phyloP scores from a whole-genome alignment of 2,797 vertebrate genomes.

The Xenopus petersii region DNA sequence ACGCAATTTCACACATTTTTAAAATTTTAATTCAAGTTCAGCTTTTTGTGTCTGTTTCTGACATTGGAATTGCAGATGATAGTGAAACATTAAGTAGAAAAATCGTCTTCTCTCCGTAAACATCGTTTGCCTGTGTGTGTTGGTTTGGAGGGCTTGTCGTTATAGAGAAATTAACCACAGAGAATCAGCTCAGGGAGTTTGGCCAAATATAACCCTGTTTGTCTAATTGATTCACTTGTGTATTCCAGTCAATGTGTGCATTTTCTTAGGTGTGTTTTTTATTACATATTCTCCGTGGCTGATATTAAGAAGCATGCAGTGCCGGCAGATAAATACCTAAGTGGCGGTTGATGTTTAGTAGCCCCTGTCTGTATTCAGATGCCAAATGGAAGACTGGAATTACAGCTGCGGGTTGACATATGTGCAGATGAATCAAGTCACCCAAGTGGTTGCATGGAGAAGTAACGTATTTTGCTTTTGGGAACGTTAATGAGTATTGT shows the following conservation, averaged over 20 bases:
- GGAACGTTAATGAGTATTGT: not conserved
- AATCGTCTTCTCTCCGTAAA: too few relatives aligned
- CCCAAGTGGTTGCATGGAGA: constrained; percentile 38
- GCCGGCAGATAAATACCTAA: not conserved
- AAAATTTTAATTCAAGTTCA: too few relatives aligned
- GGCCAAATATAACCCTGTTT: constrained; percentile 40
- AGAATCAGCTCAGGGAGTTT: constrained; percentile 45
- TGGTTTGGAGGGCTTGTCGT: constrained; percentile 21
- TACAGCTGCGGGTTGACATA: constrained; percentile 25
- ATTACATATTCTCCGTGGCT: not conserved
- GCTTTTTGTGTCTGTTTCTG: too few relatives aligned
- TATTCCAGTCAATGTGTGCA: constrained; percentile 27
- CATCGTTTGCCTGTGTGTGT: not conserved
- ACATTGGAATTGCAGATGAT: too few relatives aligned
- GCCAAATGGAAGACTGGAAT: constrained; percentile 20
- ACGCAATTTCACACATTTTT: too few relatives aligned
- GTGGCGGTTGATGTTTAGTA: constrained; percentile 8
- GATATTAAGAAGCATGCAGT: not conserved
- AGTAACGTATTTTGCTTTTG: constrained; percentile 26
- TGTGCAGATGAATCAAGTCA: constrained; percentile 39
- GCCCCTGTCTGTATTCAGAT: constrained; percentile 13
- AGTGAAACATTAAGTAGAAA: too few relatives aligned
- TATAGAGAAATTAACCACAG: constrained; percentile 27
- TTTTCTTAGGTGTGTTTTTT: constrained; percentile 22
- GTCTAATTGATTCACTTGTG: constrained; percentile 52